Percentiles rank a stretch among this genome's conserved stretches.
Conservation (phyloP, 2,113 vertebrate species). For the Brienomyrus longianalis region DNA sequence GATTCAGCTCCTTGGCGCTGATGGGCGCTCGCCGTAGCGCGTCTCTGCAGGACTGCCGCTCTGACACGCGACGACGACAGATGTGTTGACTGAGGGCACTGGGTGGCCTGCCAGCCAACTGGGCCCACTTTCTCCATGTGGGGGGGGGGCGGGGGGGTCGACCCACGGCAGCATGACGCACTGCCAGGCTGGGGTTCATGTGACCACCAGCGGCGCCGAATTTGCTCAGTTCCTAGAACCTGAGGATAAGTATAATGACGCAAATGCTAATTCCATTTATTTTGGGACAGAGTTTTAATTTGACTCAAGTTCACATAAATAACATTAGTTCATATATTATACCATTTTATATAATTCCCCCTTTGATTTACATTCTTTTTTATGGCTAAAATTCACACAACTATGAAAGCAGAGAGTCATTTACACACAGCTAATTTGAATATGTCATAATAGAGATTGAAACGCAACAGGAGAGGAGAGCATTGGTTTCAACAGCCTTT, state of each 20-base stretch:
- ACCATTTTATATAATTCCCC: conserved; percentile 69
- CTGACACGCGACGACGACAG: not conserved
- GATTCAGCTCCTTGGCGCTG: not conserved
- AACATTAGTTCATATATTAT: conserved; percentile 68
- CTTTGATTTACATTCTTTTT: conserved; percentile 61
- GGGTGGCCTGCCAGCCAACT: not conserved
- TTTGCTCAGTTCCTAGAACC: not conserved
- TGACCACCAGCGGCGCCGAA: not conserved
- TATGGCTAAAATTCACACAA: conserved; percentile 55
- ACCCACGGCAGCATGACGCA: not conserved
- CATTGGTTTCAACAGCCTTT: conserved; percentile 27
- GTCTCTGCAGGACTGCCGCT: not conserved
- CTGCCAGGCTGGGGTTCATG: not conserved
- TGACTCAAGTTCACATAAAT: conserved; percentile 72
- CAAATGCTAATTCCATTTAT: conserved; percentile 27
- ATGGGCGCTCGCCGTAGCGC: not conserved
- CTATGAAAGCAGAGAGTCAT: conserved; percentile 50
- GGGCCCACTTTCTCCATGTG: not conserved
- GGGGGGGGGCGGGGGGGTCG: not conserved
- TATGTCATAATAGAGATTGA: conserved; percentile 47
- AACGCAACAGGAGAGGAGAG: conserved; percentile 48
- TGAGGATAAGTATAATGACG: not conserved
- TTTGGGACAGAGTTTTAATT: conserved; percentile 66
- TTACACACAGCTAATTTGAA: conserved; percentile 48
- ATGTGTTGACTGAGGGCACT: not conserved